These are phyloP conservation scores for Aromia moschata DNA, from an alignment of 2,888 invertebrate species.

Conservation along the genomic window DNA sequence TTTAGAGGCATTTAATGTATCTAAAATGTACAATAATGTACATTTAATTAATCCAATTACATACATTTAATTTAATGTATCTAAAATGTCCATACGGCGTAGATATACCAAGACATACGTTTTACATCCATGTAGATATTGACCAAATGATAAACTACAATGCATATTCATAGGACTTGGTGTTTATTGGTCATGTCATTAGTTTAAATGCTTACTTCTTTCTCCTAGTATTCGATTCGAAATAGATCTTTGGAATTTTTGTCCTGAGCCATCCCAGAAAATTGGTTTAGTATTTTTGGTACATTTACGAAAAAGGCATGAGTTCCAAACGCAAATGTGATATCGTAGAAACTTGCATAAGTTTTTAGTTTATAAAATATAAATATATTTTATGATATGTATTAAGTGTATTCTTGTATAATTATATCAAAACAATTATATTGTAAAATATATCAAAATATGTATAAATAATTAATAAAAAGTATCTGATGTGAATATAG, in stretches of 20 bases:
- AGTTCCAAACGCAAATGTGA: slow-evolving; percentile 61
- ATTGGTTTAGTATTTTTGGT: slow-evolving; percentile 27
- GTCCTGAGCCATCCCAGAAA: not conserved
- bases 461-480: slow-evolving; percentile 34
- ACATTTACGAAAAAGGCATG: slow-evolving; percentile 38
- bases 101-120: too few relatives aligned
- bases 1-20: too few relatives aligned
- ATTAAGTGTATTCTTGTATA: slow-evolving; percentile 58
- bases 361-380: slow-evolving; percentile 56
- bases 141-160: too few relatives aligned
- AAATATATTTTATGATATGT: slow-evolving; percentile 60
- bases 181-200: too few relatives aligned
- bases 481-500: slow-evolving; percentile 22
- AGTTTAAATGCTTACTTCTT: too few relatives aligned
- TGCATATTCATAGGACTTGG: too few relatives aligned
- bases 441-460: slow-evolving; percentile 39
- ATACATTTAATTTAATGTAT: too few relatives aligned
- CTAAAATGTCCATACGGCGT: too few relatives aligned
- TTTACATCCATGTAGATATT: too few relatives aligned
- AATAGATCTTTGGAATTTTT: slow-evolving; percentile 10
- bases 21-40: too few relatives aligned
- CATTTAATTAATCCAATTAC: too few relatives aligned
- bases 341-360: slow-evolving; percentile 59
- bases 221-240: too few relatives aligned
- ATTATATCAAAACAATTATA: slow-evolving; percentile 41